A percentile compares a stretch with the other conserved stretches of the same genome.
Evolutionary conservation across 2,113 vertebrate species (phyloP).

Genomic region (Podilymbus podiceps): DNA sequence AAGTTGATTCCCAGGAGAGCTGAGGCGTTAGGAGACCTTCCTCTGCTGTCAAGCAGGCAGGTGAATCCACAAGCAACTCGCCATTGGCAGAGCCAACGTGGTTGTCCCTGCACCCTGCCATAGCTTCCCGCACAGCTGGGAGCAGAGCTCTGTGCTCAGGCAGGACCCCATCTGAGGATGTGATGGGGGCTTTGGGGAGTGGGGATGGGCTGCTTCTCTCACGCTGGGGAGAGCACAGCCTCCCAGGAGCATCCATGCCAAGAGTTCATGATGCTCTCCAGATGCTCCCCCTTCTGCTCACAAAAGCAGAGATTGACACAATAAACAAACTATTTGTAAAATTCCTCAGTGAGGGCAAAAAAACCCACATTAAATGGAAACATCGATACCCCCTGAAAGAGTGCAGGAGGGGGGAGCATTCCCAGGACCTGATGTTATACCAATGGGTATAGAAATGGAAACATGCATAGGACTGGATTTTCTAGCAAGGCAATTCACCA

Average conservation of each 20-base stretch:
- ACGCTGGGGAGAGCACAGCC: slow-evolving; percentile 53
- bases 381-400: slow-evolving; percentile 63
- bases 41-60: not conserved
- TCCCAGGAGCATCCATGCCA: slow-evolving; percentile 65
- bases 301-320: slow-evolving; percentile 72
- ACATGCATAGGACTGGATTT: not conserved
- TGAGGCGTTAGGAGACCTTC: not conserved
- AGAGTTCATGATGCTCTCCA: slow-evolving; percentile 76
- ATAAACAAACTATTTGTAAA: slow-evolving; percentile 74
- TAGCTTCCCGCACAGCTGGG: not conserved
- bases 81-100: fast-evolving
- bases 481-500: slow-evolving; percentile 6
- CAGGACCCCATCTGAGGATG: not conserved
- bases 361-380: slow-evolving; percentile 68
- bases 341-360: slow-evolving; percentile 68
- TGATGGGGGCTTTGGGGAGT: slow-evolving; percentile 54
- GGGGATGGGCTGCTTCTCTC: slow-evolving; percentile 47
- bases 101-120: not conserved
- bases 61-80: not conserved
- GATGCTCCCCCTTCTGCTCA: slow-evolving; percentile 68
- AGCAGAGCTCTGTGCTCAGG: not conserved
- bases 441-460: slow-evolving; percentile 49
- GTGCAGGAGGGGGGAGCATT: slow-evolving; percentile 53
- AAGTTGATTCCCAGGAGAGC: not conserved
- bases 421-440: slow-evolving; percentile 55